Evolutionary conservation across 2,888 invertebrate species (phyloP), one percentile per base, ranked within the genome.

Genomic region (Tricholauxania praeusta): DNA sequence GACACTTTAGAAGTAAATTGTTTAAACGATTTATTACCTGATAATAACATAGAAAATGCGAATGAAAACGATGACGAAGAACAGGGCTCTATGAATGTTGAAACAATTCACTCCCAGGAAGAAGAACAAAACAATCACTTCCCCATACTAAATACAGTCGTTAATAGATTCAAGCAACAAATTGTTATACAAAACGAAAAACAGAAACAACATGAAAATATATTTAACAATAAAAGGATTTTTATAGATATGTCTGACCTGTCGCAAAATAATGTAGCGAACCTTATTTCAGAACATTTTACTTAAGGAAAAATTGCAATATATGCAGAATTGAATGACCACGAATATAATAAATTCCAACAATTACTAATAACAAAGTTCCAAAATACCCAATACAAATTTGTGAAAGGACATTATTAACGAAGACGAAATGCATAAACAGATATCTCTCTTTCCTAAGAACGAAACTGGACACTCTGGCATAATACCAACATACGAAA

Each of bases 381-480:
- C 19, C 17, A 15, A 64, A 12, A 57, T 39, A 71, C 53, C 15
- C 71, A 32, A 60, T 22, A 48, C 22, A 66, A 72, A 70, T 74
- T 69, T 72, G 69, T 74, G 71, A 74, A 69, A 74, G 70, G 72
- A 76, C 47, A 75, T 76, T 12, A 60, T 39, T 71, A 70, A 74
- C 48, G 73, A 76, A 63, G 65, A 71, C 22, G 75, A 76, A 72
- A 57, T 71, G 52, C 64, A n/a, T 15, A 72, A 74, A 74, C 65
- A 76, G 48, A 78, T 77, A 68, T 64, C 67, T 63, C 32, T 74
- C 12, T 75, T 74, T 59, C 74, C 77, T 53, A 70, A 74, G 72
- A n/a, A 65, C n/a, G 79, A 81, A 67, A 53, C 67, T 70, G 79
- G 76, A n/a, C 75, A 79, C 57, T 59, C 73, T 53, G 77, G 72